Evolutionary conservation across 2,888 invertebrate genomes (phyloP).

Genomic region (Stenodera caucasica): DNA sequence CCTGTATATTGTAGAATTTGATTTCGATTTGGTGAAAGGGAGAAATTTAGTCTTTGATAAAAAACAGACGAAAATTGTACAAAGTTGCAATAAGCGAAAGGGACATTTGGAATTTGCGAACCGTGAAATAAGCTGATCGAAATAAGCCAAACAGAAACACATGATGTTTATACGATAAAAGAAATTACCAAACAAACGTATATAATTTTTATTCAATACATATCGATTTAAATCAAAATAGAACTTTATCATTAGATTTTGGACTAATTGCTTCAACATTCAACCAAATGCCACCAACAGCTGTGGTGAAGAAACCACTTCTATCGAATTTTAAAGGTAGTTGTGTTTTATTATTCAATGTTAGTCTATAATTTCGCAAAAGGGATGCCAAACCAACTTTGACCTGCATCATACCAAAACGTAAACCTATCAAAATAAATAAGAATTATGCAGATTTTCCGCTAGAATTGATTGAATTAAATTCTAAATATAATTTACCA

Average conservation of each 20-base stretch:
- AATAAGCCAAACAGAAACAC: conserved; percentile 44
- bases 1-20: not conserved
- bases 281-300: conserved; percentile 34
- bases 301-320: conserved; percentile 23
- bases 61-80: conserved; percentile 12
- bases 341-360: conserved; percentile 35
- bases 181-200: too few species aligned
- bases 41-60: not conserved
- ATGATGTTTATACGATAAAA: conserved; percentile 7
- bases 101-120: conserved; percentile 50
- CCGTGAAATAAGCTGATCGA: conserved; percentile 55
- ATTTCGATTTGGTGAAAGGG: not conserved
- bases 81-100: conserved; percentile 24
- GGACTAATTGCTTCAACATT: too few species aligned
- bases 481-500: too few species aligned
- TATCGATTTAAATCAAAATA: too few species aligned
- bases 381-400: conserved; percentile 40
- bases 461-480: too few species aligned
- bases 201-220: too few species aligned
- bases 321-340: conserved; percentile 32
- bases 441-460: too few species aligned
- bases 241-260: too few species aligned
- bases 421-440: conserved; percentile 35
- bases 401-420: conserved; percentile 44
- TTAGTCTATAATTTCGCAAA: conserved; percentile 36